Percentiles rank a stretch among this genome's conserved stretches.
phyloP scores from a whole-genome alignment of 2,888 invertebrate genomes.

The Lithosia quadra region DNA sequence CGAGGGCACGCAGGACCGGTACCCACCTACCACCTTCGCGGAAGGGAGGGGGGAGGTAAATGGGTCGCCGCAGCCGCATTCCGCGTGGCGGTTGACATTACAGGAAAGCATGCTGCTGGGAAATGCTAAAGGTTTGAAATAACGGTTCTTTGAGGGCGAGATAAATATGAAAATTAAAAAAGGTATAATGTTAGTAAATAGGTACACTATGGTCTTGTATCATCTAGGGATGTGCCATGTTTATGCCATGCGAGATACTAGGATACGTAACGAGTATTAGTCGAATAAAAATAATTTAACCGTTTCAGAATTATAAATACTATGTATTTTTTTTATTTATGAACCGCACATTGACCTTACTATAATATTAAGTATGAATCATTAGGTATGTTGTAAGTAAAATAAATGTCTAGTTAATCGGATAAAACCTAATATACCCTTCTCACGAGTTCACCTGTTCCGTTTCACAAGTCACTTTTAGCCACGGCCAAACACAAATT shows the following conservation, averaged over 20 bases:
- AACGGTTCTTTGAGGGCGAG: conserved; percentile 29
- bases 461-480: conserved; percentile 52
- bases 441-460: conserved; percentile 58
- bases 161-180: conserved; percentile 6
- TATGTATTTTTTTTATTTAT: neutral
- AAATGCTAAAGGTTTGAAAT: conserved; percentile 34
- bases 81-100: conserved; percentile 75
- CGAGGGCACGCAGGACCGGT: conserved; percentile 80
- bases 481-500: conserved; percentile 59
- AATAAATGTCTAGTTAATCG: neutral
- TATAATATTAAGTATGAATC: neutral
- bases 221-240: neutral
- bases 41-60: conserved; percentile 65
- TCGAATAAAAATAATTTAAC: neutral
- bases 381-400: conserved; percentile 2
- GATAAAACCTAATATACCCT: conserved; percentile 22
- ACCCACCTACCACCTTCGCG: conserved; percentile 62
- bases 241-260: neutral
- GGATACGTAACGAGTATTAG: neutral
- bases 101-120: conserved; percentile 57
- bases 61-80: conserved; percentile 80
- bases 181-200: neutral
- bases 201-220: neutral
- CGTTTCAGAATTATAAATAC: neutral
- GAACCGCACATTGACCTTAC: too few relatives aligned